These are phyloP conservation scores for Novumbra hubbsi DNA, from an alignment of 2,797 vertebrate species.

Conservation along the genomic window DNA sequence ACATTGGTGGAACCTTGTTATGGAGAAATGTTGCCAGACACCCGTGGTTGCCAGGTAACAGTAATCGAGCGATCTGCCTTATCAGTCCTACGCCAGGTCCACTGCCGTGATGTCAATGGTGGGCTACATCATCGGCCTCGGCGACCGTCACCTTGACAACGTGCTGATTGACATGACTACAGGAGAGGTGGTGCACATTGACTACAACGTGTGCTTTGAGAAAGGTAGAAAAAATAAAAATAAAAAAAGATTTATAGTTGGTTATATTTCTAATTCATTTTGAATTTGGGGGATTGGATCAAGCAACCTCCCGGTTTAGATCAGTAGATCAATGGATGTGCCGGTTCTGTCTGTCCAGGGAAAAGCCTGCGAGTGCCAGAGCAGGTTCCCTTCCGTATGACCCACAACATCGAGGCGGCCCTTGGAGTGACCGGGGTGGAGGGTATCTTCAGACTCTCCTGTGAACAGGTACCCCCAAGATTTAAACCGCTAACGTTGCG, in stretches of 20 bases:
- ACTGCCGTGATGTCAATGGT: constrained; percentile 99
- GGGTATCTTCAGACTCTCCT: constrained; percentile 96
- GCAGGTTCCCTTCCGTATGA: constrained; percentile 98
- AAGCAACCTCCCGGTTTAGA: neutral
- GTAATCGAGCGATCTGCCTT: neutral
- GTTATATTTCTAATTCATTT: neutral
- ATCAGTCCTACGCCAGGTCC: constrained; percentile 92
- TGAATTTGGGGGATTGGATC: neutral
- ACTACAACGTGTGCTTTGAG: constrained; percentile 99
- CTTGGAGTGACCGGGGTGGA: constrained; percentile 96
- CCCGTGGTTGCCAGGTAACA: neutral
- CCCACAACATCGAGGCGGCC: constrained; percentile 95
- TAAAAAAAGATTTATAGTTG: constrained; percentile 28
- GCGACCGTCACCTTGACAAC: constrained; percentile 97
- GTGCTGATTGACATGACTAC: constrained; percentile 99
- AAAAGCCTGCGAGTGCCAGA: constrained; percentile 98
- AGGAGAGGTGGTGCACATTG: constrained; percentile 98
- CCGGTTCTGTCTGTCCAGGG: constrained; percentile 72
- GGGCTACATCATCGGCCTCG: constrained; percentile 97
- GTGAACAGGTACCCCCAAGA: constrained; percentile 86
- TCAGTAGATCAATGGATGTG: neutral
- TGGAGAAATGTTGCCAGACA: too few species aligned
- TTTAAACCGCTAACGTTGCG: too few species aligned
- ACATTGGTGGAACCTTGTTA: neutral
- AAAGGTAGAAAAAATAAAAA: too few species aligned